Percentiles rank a stretch among this genome's conserved stretches.
These are phyloP conservation scores for Halictus quadricinctus DNA, from an alignment of 2,888 invertebrate species.

Conservation along the genomic window DNA sequence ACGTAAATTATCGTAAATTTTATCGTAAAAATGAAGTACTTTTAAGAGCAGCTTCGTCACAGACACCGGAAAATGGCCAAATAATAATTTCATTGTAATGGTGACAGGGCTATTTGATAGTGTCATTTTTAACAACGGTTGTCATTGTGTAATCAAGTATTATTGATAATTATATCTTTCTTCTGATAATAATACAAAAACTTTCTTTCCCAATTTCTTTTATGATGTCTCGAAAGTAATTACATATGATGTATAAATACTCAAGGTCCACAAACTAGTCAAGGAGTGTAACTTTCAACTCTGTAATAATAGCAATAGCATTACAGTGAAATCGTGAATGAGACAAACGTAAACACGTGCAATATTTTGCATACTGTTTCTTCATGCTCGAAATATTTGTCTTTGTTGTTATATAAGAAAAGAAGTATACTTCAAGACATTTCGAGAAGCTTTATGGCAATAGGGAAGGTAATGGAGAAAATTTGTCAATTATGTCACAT, in stretches of 20 bases:
- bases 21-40: neutral
- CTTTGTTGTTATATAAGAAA: neutral
- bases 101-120: neutral
- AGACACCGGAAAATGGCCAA: neutral
- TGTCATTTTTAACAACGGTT: neutral
- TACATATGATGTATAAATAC: neutral
- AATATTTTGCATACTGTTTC: neutral
- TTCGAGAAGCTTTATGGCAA: neutral
- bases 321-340: no score
- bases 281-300: neutral
- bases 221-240: neutral
- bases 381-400: neutral
- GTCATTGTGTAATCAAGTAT: neutral
- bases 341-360: neutral
- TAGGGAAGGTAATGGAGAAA: neutral
- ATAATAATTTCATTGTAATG: neutral
- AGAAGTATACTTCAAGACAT: constrained; percentile 13
- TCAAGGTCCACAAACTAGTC: neutral
- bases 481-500: constrained; percentile 1
- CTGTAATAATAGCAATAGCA: neutral
- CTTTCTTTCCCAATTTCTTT: neutral
- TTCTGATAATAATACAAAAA: neutral
- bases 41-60: no score
- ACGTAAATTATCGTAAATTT: no score
- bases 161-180: neutral